Evolutionary conservation across 92 coral and sea anemone species (phyloP).

Genomic region (Virgularia gustaviana): DNA sequence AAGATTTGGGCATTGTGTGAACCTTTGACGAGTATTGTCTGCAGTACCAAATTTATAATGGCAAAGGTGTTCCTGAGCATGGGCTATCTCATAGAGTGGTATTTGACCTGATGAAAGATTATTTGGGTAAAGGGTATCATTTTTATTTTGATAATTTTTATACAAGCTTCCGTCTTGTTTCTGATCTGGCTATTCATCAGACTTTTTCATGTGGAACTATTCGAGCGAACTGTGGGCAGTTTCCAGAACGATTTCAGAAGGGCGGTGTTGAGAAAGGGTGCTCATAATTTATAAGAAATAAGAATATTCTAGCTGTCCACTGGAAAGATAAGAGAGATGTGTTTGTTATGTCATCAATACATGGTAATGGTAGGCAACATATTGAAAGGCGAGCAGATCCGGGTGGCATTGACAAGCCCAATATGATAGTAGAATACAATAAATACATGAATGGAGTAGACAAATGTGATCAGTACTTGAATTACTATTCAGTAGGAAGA

Average conservation of each 20-base stretch:
- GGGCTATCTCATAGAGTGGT: slow-evolving; percentile 48
- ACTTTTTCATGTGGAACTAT: not conserved
- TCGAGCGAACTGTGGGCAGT: not conserved
- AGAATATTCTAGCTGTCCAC: not conserved
- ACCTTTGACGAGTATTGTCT: slow-evolving; percentile 3
- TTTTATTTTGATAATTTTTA: too few relatives aligned
- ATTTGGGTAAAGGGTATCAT: slow-evolving; percentile 29
- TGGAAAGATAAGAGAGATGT: not conserved
- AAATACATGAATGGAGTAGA: not conserved
- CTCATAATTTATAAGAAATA: not conserved
- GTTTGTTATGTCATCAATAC: not conserved
- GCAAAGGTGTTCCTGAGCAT: slow-evolving; percentile 24
- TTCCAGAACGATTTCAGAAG: not conserved
- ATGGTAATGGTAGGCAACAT: not conserved
- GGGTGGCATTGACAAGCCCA: not conserved
- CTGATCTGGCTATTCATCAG: slow-evolving; percentile 10
- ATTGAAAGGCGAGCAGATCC: not conserved
- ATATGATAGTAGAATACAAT: not conserved
- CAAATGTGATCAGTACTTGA: not conserved
- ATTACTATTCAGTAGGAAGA: not conserved
- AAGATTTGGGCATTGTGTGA: not conserved
- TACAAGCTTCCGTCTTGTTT: slow-evolving; percentile 29
- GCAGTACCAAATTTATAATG: not conserved
- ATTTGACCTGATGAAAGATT: slow-evolving; percentile 35
- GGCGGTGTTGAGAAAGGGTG: not conserved